phyloP scores from a whole-genome alignment of 2,888 invertebrate species.

The Apantesis nais region DNA sequence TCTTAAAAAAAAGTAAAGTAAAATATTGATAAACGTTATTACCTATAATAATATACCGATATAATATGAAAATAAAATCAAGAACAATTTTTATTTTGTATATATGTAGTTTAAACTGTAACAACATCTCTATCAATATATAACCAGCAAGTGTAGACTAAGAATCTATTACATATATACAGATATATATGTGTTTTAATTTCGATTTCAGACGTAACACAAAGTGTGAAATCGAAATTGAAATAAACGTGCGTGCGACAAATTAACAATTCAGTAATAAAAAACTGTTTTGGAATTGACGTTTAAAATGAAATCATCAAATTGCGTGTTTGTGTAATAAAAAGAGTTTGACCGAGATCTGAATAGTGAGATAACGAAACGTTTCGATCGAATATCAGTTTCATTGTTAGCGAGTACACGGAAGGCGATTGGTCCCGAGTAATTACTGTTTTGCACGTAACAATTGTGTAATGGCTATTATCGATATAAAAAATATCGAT shows the following conservation, averaged over 20 bases:
- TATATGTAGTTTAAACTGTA: neutral
- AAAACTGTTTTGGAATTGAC: constrained; percentile 45
- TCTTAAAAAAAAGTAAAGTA: too few species aligned
- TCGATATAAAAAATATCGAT: constrained; percentile 60
- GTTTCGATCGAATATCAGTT: constrained; percentile 76
- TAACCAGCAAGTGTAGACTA: neutral
- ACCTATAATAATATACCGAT: neutral
- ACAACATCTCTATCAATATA: neutral
- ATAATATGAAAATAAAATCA: neutral
- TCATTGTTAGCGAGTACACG: constrained; percentile 78
- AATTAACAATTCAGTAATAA: constrained; percentile 30
- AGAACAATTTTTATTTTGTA: neutral
- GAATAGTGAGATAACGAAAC: constrained; percentile 64
- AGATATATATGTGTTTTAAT: neutral
- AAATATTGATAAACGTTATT: neutral
- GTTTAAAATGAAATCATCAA: constrained; percentile 61
- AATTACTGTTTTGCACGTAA: constrained; percentile 79
- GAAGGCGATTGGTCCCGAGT: constrained; percentile 70
- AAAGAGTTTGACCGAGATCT: constrained; percentile 78
- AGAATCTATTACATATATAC: neutral
- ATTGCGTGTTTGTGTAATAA: constrained; percentile 72
- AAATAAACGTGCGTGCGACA: constrained; percentile 19
- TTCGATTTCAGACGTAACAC: neutral
- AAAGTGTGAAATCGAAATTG: constrained; percentile 7
- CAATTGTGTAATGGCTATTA: constrained; percentile 70